These are phyloP conservation scores for Etia nguti DNA, from an alignment of 2,113 vertebrate species.

Conservation along the genomic window DNA sequence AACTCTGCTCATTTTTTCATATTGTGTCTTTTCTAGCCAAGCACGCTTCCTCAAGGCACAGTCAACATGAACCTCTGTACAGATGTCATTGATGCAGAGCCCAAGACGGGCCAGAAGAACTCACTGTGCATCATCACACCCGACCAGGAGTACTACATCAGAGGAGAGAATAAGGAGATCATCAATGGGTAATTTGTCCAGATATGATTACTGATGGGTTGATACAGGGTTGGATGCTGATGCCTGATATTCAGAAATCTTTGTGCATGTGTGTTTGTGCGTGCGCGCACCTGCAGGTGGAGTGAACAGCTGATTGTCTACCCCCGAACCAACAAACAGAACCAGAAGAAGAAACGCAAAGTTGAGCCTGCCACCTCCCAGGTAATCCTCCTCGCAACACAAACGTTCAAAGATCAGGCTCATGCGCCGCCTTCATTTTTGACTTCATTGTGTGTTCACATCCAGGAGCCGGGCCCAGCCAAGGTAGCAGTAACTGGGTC, in stretches of 20 bases:
- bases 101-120: conserved; percentile 80
- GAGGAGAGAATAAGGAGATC: conserved; percentile 79
- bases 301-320: conserved; percentile 77
- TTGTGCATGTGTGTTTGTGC: not conserved
- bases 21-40: conserved; percentile 62
- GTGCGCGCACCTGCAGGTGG: conserved; percentile 58
- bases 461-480: conserved; percentile 77
- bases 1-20: not conserved
- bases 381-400: conserved; percentile 28
- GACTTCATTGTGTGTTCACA: not conserved
- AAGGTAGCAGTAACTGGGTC: conserved; percentile 78
- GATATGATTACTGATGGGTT: not conserved
- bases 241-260: not conserved
- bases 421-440: not conserved
- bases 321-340: conserved; percentile 80
- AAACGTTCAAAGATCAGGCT: not conserved
- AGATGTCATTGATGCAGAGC: conserved; percentile 77
- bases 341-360: conserved; percentile 82
- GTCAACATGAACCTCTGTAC: conserved; percentile 81
- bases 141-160: conserved; percentile 79
- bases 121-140: conserved; percentile 78
- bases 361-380: conserved; percentile 77
- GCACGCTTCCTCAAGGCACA: conserved; percentile 78
- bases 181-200: conserved; percentile 72
- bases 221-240: not conserved